Evolutionary conservation across 2,113 vertebrate genomes (phyloP).

Genomic region (Laticauda laticaudata): DNA sequence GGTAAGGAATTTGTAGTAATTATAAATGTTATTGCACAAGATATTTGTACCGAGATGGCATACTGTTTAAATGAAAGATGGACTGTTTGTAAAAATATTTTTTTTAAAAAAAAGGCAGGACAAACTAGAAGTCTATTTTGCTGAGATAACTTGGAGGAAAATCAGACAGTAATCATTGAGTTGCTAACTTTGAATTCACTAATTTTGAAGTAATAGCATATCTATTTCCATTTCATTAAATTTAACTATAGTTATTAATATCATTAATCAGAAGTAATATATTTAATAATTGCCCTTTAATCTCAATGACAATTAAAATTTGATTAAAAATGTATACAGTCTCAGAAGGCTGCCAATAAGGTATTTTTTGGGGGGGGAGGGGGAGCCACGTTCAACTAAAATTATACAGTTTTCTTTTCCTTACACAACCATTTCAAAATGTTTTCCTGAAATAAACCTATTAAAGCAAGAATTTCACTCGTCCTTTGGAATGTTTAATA

Average conservation of each 20-base stretch:
- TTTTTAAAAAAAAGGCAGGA: too few relatives aligned
- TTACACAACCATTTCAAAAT: neutral
- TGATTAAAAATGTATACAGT: neutral
- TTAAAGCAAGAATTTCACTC: neutral
- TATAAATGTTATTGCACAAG: too few relatives aligned
- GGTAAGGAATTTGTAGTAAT: too few relatives aligned
- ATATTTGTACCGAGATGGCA: too few relatives aligned
- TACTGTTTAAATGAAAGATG: too few relatives aligned
- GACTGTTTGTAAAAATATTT: too few relatives aligned
- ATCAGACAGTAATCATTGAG: neutral
- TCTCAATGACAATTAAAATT: neutral
- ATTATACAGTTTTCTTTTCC: neutral
- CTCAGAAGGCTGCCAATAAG: neutral
- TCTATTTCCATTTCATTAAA: neutral
- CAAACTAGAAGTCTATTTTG: neutral
- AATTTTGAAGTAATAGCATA: neutral
- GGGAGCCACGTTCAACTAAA: neutral
- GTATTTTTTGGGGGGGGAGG: fast-evolving
- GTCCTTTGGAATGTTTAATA: neutral
- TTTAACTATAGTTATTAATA: neutral
- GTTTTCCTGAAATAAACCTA: neutral
- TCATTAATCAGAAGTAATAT: neutral
- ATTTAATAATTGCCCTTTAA: neutral
- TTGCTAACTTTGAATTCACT: neutral
- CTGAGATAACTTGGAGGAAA: neutral